A percentile compares a stretch with the other conserved stretches of the same genome.
phyloP scores from a whole-genome alignment of 2,113 vertebrate species.

The Hypocryptadius cinnamomeus region DNA sequence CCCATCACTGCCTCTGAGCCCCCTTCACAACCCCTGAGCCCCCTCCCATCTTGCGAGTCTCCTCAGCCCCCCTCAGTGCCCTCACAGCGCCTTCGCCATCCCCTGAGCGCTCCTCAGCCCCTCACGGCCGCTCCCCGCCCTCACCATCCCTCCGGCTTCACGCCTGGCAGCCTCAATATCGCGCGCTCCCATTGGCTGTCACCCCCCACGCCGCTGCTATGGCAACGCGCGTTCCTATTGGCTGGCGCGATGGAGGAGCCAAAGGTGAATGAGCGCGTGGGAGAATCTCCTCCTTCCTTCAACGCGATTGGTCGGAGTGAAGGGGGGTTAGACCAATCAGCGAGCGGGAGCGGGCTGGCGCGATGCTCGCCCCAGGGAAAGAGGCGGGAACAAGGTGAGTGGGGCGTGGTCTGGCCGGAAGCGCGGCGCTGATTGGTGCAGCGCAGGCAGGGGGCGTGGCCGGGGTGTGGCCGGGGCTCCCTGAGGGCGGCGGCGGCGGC shows the following conservation, averaged over 20 bases:
- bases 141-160: neutral
- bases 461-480: rapidly evolving
- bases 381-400: rapidly evolving
- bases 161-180: neutral
- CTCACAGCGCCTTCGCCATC: no score
- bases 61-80: neutral
- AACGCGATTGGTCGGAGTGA: neutral
- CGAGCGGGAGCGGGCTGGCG: neutral
- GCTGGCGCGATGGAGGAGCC: neutral
- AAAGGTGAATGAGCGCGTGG: rapidly evolving
- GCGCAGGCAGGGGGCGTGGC: rapidly evolving
- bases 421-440: neutral
- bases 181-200: neutral
- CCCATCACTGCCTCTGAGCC: neutral
- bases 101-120: neutral
- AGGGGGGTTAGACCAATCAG: neutral
- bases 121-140: neutral
- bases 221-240: neutral
- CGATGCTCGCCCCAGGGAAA: conserved; percentile 41
- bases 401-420: rapidly evolving
- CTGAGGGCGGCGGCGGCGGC: neutral
- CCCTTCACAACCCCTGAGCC: no score
- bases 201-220: neutral
- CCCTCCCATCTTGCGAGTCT: neutral
- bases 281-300: neutral